These are phyloP conservation scores for Amorpha juglandis DNA, from an alignment of 2,888 invertebrate species.

Conservation along the genomic window DNA sequence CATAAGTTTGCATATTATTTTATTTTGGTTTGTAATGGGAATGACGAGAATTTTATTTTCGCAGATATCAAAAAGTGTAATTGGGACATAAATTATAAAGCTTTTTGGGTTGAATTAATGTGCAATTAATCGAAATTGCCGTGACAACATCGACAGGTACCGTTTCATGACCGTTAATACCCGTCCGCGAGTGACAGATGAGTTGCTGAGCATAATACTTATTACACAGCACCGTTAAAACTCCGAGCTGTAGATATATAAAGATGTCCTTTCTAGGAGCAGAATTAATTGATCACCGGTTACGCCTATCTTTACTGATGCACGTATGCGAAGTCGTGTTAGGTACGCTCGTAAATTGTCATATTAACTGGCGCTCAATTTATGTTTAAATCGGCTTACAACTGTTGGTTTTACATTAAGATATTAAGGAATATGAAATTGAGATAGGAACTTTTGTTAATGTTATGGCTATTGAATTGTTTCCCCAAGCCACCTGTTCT, in stretches of 20 bases:
- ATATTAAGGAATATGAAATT: constrained; percentile 57
- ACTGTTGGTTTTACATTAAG: constrained; percentile 58
- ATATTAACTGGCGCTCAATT: constrained; percentile 66
- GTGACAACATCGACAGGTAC: constrained; percentile 25
- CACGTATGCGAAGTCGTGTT: constrained; percentile 46
- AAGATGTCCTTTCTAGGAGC: constrained; percentile 64
- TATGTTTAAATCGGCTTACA: constrained; percentile 64
- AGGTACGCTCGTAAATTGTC: constrained; percentile 67
- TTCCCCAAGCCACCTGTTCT: constrained; percentile 38
- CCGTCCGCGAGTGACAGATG: constrained; percentile 41
- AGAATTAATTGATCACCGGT: constrained; percentile 66
- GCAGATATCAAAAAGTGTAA: not conserved
- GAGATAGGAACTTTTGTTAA: constrained; percentile 46
- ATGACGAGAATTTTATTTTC: not conserved
- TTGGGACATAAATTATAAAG: too few relatives aligned
- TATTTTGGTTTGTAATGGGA: not conserved
- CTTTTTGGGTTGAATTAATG: constrained; percentile 6
- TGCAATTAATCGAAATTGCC: constrained; percentile 23
- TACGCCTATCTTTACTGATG: constrained; percentile 46
- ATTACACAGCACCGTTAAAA: constrained; percentile 61
- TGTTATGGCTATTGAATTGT: constrained; percentile 45
- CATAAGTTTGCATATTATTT: not conserved
- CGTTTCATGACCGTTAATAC: constrained; percentile 44
- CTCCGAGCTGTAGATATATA: constrained; percentile 50
- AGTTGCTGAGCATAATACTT: constrained; percentile 42